Conservation (phyloP, 2,888 invertebrate genomes). For the Sarcophaga carnaria region DNA sequence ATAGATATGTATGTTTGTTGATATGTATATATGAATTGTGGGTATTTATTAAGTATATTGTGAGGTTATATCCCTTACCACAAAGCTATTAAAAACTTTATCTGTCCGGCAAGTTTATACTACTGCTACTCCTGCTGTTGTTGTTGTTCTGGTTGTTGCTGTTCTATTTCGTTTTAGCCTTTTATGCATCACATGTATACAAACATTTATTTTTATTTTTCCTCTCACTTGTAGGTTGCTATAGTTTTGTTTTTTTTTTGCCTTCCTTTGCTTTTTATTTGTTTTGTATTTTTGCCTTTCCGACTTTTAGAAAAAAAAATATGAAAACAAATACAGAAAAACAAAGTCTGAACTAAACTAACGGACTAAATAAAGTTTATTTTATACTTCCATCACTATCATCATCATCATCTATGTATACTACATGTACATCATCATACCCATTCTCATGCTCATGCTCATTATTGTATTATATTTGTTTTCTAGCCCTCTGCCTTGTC, state of each 20-base stretch:
- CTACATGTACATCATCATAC: too few species aligned
- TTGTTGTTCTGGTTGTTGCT: background rate
- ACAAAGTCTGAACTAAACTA: conserved; percentile 12
- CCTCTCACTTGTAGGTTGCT: background rate
- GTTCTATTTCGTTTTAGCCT: background rate
- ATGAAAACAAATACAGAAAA: conserved; percentile 10
- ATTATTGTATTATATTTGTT: background rate
- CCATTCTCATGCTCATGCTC: too few species aligned
- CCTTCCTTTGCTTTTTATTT: background rate
- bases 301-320: background rate
- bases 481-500: background rate
- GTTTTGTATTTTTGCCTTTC: background rate
- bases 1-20: too few species aligned
- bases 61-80: conserved; percentile 51
- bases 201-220: background rate
- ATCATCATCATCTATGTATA: background rate
- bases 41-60: conserved; percentile 46
- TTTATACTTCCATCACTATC: conserved; percentile 19
- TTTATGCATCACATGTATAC: background rate
- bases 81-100: conserved; percentile 45
- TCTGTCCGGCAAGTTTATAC: conserved; percentile 28
- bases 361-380: conserved; percentile 46
- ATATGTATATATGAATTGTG: too few species aligned
- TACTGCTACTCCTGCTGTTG: background rate
- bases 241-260: background rate